Base-by-base conservation (phyloP, 2,113 vertebrate species). In the Anolis carolinensis region DNA sequence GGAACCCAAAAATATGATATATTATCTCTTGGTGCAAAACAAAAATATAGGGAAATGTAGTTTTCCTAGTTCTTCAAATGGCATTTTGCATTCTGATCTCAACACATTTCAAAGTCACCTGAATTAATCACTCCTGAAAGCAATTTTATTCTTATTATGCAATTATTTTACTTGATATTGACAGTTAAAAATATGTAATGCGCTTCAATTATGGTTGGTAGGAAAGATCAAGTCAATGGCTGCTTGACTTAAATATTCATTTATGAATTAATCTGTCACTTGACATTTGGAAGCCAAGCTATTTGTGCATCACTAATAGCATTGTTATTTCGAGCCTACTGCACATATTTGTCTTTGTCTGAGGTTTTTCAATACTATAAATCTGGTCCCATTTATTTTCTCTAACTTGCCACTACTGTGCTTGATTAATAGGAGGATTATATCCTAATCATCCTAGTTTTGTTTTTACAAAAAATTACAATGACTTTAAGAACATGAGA, bases 111-210 rank as follows among this genome's bases (percentile, higher is more conserved):
- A 87, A 79, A 93, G 86, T 91, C 87, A 86, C 84, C 78, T 89
- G 92, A 94, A 93, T 94, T 88, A 95, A 87, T 91, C 68, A 32
- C 89, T 95, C 76, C 90, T 62, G 44, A 93, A 93, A 89, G 81
- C 92, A 93, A 94, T 95, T 94, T 94, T 90, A 87, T 95, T 80
- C 20, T 94, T 95, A 95, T 94, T 94, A 86, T 83, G 89, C 82
- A 94, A 95, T 96, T 95, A 94, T 93, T 95, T 95, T 95, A 93
- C 95, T 95, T 94, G 94, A 91, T 91, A 91, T 92, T 89, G 89
- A 92, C 86, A 86, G 87, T 14, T 86, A 30, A 36, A 79, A 84
- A 55, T 39, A 0, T 55, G 68, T 86, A 88, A 94, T 91, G 86
- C 62, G 90, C 81, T 94, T 95, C 76, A 95, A 87, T 95, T 94